Conservation (phyloP, 1,140 invertebrate genomes). For the Glomeris maerens region DNA sequence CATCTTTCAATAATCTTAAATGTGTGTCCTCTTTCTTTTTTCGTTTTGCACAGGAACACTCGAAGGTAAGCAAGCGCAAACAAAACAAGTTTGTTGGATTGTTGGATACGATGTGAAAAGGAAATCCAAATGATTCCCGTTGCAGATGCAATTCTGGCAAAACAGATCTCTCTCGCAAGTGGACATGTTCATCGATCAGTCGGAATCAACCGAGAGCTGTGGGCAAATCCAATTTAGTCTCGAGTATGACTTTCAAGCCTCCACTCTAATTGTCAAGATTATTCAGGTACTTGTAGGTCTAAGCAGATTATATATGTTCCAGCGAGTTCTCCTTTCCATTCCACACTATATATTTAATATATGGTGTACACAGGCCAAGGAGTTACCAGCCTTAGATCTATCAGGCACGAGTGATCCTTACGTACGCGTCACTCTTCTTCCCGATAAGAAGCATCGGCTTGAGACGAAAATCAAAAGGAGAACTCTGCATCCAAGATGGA, state of each 20-base stretch:
- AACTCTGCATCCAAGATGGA: slow-evolving; percentile 91
- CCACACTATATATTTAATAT: too few relatives aligned
- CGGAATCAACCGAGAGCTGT: slow-evolving; percentile 76
- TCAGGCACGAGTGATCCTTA: slow-evolving; percentile 88
- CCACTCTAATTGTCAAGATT: slow-evolving; percentile 78
- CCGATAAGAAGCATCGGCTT: slow-evolving; percentile 89
- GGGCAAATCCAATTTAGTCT: slow-evolving; percentile 89
- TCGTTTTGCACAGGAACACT: slow-evolving; percentile 23
- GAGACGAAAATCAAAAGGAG: slow-evolving; percentile 92
- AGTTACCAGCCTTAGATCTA: slow-evolving; percentile 83
- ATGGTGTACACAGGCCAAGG: too few relatives aligned
- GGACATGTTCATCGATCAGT: slow-evolving; percentile 88
- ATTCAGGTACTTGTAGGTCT: slow-evolving; percentile 51
- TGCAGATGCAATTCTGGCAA: slow-evolving; percentile 53
- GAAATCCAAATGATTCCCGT: too few relatives aligned
- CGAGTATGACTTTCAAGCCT: slow-evolving; percentile 90
- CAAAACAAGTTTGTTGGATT: too few relatives aligned
- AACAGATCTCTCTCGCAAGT: slow-evolving; percentile 81
- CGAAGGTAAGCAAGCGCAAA: too few relatives aligned
- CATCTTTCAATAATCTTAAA: too few relatives aligned
- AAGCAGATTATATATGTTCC: too few relatives aligned
- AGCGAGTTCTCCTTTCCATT: too few relatives aligned
- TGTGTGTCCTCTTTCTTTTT: too few relatives aligned
- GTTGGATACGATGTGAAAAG: too few relatives aligned
- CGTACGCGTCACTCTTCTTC: slow-evolving; percentile 77